Base-by-base conservation (phyloP, 1,140 invertebrate genomes). In the Nasonia giraulti region DNA sequence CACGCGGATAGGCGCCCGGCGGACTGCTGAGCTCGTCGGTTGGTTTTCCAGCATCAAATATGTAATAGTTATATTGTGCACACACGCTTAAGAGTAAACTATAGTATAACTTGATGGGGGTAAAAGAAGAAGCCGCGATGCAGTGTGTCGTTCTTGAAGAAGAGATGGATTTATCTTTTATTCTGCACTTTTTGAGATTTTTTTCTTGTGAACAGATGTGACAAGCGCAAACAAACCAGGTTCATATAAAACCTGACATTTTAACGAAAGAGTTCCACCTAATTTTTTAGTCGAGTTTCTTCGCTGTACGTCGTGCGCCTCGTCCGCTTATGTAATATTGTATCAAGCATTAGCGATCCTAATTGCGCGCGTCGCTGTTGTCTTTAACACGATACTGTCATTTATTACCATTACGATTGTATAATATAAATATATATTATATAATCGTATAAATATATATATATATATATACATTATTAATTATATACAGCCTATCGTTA, bases 401-500 rank as follows among this genome's bases (percentile, higher is more conserved):
- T 89, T 89, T 88, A 86, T 86, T 86, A 87, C 82, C 83, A 88
- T 87, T 87, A 85, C 73, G 78, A 85, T 79, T 79, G 73, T 84
- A 71, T 31, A 71, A 71, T 33, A 85, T 85, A 84, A 82, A 75
- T 85, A 87, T 85, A 85, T n/a, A 85, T 79, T 79, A 79, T 84
- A 71, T 31, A 71, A 71, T 33, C n/a, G n/a, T n/a, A n/a, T n/a
- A n/a, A n/a, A n/a, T n/a, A n/a, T 82, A 87, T 87, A 87, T 82
- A 87, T 87, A 37, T 37, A 74, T 80, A 83, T 86, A 87, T 68
- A 77, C 86, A 85, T 77, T 88, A 86, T 85, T 87, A 87, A 87
- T 86, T 85, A 88, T 89, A 88, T 89, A 78, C 77, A 80, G 88
- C 87, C 87, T 88, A 89, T 86, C 87, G 87, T 91, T 90, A 90